A percentile compares a stretch with the other conserved stretches of the same genome.
Evolutionary conservation across 2,888 invertebrate genomes (phyloP).

Genomic region (Euclidia mi): DNA sequence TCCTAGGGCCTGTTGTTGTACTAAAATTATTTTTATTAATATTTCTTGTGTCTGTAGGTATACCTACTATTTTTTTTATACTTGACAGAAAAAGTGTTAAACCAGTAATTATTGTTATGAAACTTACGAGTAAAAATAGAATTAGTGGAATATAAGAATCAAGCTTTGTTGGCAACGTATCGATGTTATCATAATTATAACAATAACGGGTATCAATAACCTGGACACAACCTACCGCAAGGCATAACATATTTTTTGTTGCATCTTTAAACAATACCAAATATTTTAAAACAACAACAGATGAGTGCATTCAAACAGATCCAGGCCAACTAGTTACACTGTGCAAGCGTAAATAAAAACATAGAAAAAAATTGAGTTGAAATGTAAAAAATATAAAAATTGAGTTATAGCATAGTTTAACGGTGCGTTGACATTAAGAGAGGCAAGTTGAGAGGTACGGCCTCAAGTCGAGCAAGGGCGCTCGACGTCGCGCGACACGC

Average conservation of each 20-base stretch:
- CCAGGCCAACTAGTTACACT: constrained; percentile 7
- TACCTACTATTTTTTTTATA: no score
- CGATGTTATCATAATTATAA: no score
- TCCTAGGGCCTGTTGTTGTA: no score
- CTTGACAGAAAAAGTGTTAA: no score
- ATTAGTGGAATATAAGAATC: no score
- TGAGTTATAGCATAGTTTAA: constrained; percentile 49
- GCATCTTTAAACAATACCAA: neutral
- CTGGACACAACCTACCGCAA: no score
- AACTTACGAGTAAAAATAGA: no score
- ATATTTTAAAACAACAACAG: neutral
- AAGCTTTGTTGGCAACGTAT: no score
- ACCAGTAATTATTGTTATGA: no score
- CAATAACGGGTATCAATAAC: no score
- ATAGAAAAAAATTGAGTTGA: constrained; percentile 41
- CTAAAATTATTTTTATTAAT: no score
- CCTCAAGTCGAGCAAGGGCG: constrained; percentile 80
- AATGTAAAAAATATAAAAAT: constrained; percentile 57
- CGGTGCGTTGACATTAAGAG: constrained; percentile 77
- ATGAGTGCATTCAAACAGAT: neutral
- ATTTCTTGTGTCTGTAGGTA: no score
- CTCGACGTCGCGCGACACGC: constrained; percentile 43
- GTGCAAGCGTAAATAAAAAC: constrained; percentile 38
- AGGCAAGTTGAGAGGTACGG: constrained; percentile 75
- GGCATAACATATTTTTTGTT: neutral